These are phyloP conservation scores for Suricata suricatta DNA, from an alignment of 2,113 vertebrate species.

Conservation along the genomic window DNA sequence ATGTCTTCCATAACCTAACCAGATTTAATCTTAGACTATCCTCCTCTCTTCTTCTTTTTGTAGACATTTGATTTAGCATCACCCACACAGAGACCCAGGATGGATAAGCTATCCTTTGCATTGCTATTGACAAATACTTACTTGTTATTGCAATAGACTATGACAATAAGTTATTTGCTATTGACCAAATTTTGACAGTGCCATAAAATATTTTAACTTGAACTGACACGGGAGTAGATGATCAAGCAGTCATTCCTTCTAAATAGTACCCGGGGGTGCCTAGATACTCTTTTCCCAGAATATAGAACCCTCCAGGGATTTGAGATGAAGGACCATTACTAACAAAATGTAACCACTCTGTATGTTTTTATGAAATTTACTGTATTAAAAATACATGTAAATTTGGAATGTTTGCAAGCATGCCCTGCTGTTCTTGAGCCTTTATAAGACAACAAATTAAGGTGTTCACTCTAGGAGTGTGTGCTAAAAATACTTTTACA, in stretches of 20 bases:
- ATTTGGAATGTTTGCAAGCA: conserved; percentile 33
- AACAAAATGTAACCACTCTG: background rate
- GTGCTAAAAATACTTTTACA: conserved; percentile 61
- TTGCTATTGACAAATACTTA: conserved; percentile 66
- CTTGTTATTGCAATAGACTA: conserved; percentile 69
- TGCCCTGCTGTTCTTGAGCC: background rate
- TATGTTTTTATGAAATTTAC: conserved; percentile 21
- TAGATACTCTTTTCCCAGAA: conserved; percentile 34
- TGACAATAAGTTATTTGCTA: conserved; percentile 78
- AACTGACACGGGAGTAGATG: conserved; percentile 57
- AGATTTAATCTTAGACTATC: background rate
- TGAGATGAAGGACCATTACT: conserved; percentile 43
- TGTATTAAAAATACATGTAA: conserved; percentile 65
- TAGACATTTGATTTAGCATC: conserved; percentile 59
- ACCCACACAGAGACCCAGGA: background rate
- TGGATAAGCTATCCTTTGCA: conserved; percentile 61
- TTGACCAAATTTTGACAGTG: conserved; percentile 71
- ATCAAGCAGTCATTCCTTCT: conserved; percentile 27
- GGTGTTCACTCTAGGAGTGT: background rate
- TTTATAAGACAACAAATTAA: conserved; percentile 69
- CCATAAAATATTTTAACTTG: conserved; percentile 72
- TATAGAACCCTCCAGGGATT: conserved; percentile 55
- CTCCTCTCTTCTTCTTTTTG: background rate
- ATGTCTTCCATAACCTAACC: conserved; percentile 26
- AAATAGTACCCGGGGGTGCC: conserved; percentile 35